Evolutionary conservation across 2,888 invertebrate species (phyloP).

Genomic region (Eristalis tenax): DNA sequence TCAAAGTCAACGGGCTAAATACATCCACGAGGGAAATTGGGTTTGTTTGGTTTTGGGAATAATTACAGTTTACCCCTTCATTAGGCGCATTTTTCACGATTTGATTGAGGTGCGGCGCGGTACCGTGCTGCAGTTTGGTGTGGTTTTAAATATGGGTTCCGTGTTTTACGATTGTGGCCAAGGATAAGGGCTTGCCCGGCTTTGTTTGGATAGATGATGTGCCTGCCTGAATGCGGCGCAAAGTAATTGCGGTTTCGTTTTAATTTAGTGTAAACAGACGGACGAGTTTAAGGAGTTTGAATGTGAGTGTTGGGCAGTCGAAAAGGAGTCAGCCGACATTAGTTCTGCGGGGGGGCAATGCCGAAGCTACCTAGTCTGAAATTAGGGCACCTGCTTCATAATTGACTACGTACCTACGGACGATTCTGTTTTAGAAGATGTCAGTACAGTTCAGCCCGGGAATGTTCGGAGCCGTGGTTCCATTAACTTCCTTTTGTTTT

Average conservation of each 20-base stretch:
- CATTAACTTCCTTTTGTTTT: too few species aligned
- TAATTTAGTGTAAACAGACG: constrained; percentile 69
- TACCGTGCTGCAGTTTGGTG: constrained; percentile 21
- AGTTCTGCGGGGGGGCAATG: background rate
- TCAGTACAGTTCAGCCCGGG: too few species aligned
- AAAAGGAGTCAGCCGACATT: constrained; percentile 7
- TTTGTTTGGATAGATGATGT: constrained; percentile 61
- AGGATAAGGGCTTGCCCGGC: constrained; percentile 44
- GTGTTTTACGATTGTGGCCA: constrained; percentile 38
- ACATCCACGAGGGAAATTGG: constrained; percentile 65
- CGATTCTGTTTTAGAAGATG: too few species aligned
- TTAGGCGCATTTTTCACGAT: constrained; percentile 70
- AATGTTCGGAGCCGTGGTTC: too few species aligned
- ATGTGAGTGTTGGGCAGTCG: constrained; percentile 13
- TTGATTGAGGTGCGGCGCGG: constrained; percentile 68
- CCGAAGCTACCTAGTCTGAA: background rate
- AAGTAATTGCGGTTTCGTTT: constrained; percentile 54
- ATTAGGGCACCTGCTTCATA: background rate
- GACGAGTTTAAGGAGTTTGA: background rate
- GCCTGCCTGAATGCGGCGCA: constrained; percentile 39
- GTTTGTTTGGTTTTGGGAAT: constrained; percentile 71
- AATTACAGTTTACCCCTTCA: constrained; percentile 72
- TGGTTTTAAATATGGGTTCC: constrained; percentile 65
- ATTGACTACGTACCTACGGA: too few species aligned
- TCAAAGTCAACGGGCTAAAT: constrained; percentile 61